phyloP scores from a whole-genome alignment of 2,113 vertebrate species.

The Ophiodon elongatus region DNA sequence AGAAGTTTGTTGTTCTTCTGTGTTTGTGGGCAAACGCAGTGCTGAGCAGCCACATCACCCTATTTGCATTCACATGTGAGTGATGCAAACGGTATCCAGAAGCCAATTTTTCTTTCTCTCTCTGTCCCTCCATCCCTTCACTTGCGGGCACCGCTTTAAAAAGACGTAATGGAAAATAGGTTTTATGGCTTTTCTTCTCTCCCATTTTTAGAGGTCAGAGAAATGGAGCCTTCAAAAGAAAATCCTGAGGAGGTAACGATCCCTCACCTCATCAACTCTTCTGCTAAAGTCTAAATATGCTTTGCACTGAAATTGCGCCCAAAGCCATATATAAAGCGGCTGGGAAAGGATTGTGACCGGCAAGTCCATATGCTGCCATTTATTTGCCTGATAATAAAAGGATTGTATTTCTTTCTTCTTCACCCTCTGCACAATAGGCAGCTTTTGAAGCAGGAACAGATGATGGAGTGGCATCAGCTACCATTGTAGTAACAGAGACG shows the following conservation, averaged over 20 bases:
- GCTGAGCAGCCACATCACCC: constrained; percentile 65
- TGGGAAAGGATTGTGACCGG: constrained; percentile 59
- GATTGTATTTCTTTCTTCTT: constrained; percentile 73
- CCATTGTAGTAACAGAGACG: constrained; percentile 51
- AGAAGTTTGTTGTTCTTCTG: constrained; percentile 66
- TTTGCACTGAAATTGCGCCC: constrained; percentile 65
- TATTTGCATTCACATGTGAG: constrained; percentile 78
- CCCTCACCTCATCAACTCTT: constrained; percentile 75
- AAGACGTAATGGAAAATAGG: constrained; percentile 79
- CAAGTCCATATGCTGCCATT: constrained; percentile 62
- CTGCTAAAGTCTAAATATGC: constrained; percentile 67
- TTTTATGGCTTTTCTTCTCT: constrained; percentile 79
- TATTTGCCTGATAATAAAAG: constrained; percentile 75
- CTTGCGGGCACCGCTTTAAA: constrained; percentile 72
- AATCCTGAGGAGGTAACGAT: constrained; percentile 74
- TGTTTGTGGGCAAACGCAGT: constrained; percentile 64
- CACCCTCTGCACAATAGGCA: constrained; percentile 45
- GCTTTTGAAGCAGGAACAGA: constrained; percentile 66
- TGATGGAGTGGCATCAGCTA: constrained; percentile 54
- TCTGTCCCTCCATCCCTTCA: constrained; percentile 54
- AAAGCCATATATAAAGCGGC: constrained; percentile 59
- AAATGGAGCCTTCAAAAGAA: constrained; percentile 77
- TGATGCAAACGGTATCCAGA: constrained; percentile 74
- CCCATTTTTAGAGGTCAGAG: constrained; percentile 73
- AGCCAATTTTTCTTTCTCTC: constrained; percentile 67